phyloP scores from a whole-genome alignment of 2,888 invertebrate species.

The Agrotis ipsilon region DNA sequence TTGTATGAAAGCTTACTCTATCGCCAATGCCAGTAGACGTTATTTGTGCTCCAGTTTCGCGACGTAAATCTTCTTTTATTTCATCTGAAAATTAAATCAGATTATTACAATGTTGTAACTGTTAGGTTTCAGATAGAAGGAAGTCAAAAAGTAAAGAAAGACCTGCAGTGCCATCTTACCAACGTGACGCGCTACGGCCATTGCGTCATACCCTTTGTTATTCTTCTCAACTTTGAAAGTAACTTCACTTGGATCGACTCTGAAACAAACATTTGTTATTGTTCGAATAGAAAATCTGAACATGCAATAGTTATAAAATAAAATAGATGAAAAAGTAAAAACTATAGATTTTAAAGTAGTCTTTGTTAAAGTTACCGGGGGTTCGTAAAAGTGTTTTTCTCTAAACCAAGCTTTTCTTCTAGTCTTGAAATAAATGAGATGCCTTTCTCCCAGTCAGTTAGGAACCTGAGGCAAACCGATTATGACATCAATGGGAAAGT shows the following conservation, averaged over 20 bases:
- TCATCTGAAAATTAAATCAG: slow-evolving; percentile 78
- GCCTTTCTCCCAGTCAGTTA: slow-evolving; percentile 93
- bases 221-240: slow-evolving; percentile 94
- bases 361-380: slow-evolving; percentile 88
- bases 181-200: slow-evolving; percentile 92
- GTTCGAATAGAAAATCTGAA: slow-evolving; percentile 5
- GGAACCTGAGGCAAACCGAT: slow-evolving; percentile 76
- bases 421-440: slow-evolving; percentile 93
- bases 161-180: slow-evolving; percentile 83
- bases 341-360: slow-evolving; percentile 48
- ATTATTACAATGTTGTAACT: neutral
- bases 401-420: slow-evolving; percentile 93
- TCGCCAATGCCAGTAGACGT: slow-evolving; percentile 95
- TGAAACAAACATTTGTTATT: slow-evolving; percentile 77
- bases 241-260: slow-evolving; percentile 95
- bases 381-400: slow-evolving; percentile 92
- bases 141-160: neutral
- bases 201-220: slow-evolving; percentile 92
- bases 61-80: slow-evolving; percentile 93
- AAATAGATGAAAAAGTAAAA: slow-evolving; percentile 30
- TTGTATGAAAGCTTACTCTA: slow-evolving; percentile 90
- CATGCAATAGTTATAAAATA: neutral
- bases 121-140: neutral
- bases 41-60: slow-evolving; percentile 93
- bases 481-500: slow-evolving; percentile 58